Conservation (phyloP, 2,113 vertebrate species). For the Eublepharis macularius region DNA sequence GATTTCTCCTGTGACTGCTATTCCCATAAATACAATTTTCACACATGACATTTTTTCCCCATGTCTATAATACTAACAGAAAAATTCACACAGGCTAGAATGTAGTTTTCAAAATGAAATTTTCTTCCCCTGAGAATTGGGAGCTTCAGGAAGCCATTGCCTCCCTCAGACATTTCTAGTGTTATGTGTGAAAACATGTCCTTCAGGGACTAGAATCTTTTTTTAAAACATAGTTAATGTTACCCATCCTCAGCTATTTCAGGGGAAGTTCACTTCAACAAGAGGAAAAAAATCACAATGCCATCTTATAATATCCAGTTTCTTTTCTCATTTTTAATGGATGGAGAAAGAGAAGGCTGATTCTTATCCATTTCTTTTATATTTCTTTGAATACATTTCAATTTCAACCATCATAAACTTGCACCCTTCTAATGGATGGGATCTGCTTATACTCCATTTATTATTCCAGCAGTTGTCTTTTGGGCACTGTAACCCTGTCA, state of each 20-base stretch:
- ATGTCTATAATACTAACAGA: background rate
- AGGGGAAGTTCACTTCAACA: background rate
- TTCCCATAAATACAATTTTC: background rate
- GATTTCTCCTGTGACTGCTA: background rate
- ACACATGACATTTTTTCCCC: background rate
- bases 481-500: background rate
- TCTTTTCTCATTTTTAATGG: background rate
- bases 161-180: background rate
- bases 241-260: background rate
- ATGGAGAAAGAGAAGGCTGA: background rate
- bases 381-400: background rate
- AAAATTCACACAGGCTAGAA: background rate
- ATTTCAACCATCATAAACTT: conserved; percentile 11
- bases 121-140: too few species aligned
- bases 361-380: background rate
- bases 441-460: conserved; percentile 13
- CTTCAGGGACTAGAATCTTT: background rate
- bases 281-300: background rate
- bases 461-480: background rate
- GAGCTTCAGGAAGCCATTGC: too few species aligned
- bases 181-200: background rate
- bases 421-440: background rate
- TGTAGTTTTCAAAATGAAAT: background rate
- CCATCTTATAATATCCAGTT: background rate
- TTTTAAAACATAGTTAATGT: background rate